These are phyloP conservation scores for Augochlora pura DNA, from an alignment of 1,140 invertebrate species.

Conservation along the genomic window DNA sequence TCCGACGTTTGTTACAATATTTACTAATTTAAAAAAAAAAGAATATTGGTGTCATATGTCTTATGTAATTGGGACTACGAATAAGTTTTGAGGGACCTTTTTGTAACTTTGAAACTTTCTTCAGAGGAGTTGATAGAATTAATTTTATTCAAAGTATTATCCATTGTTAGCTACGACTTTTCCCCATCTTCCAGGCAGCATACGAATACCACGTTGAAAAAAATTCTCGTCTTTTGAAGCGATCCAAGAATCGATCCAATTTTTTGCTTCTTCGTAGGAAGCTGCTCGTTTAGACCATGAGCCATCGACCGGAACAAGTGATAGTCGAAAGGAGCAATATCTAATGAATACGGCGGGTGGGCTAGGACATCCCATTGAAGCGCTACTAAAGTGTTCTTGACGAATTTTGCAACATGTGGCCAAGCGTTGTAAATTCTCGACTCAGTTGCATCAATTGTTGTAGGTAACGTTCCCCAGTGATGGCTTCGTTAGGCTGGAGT, in stretches of 20 bases:
- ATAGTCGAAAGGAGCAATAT: too few relatives aligned
- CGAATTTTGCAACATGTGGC: conserved; percentile 29
- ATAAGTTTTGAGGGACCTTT: too few relatives aligned
- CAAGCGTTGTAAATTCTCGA: conserved; percentile 34
- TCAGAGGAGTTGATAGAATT: too few relatives aligned
- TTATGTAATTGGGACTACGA: too few relatives aligned
- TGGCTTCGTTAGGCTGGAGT: conserved; percentile 55
- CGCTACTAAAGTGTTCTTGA: too few relatives aligned
- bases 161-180: background rate
- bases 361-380: too few relatives aligned
- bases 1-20: too few relatives aligned
- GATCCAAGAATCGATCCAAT: background rate
- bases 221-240: background rate
- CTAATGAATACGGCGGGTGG: too few relatives aligned
- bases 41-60: background rate
- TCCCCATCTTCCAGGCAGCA: background rate
- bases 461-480: conserved; percentile 52
- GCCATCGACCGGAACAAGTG: background rate
- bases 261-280: background rate
- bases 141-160: too few relatives aligned
- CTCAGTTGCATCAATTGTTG: conserved; percentile 59
- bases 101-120: too few relatives aligned
- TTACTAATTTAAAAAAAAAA: conserved; percentile 74
- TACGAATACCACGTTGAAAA: background rate
- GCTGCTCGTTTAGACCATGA: background rate